Conservation (phyloP, 2,888 invertebrate species). For the Harpagoxenus sublaevis region DNA sequence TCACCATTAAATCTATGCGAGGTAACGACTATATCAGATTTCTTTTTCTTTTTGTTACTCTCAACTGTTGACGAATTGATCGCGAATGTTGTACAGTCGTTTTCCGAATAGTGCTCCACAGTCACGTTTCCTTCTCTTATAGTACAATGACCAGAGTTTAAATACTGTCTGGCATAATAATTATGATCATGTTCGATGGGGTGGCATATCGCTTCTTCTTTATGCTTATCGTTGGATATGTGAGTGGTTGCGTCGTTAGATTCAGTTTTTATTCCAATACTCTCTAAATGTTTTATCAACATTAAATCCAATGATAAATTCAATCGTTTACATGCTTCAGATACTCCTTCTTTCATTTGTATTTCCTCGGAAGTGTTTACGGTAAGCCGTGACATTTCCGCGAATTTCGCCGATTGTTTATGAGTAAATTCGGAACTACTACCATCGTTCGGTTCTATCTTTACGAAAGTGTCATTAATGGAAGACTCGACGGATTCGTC, state of each 20-base stretch:
- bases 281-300: background rate
- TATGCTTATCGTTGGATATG: background rate
- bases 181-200: conserved; percentile 64
- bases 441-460: background rate
- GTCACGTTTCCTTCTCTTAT: conserved; percentile 46
- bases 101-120: conserved; percentile 36
- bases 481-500: background rate
- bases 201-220: conserved; percentile 31
- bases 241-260: background rate
- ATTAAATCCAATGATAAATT: background rate
- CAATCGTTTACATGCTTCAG: background rate
- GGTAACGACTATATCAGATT: background rate
- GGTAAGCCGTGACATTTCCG: background rate
- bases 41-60: background rate
- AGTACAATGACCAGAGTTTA: background rate
- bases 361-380: background rate
- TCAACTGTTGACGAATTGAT: background rate
- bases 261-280: background rate
- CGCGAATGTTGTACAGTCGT: background rate
- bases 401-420: background rate
- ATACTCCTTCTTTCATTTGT: conserved; percentile 8
- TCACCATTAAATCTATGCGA: conserved; percentile 9
- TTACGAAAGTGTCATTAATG: background rate
- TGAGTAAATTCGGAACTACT: background rate
- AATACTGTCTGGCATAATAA: conserved; percentile 49